Conservation (phyloP, 2,113 vertebrate genomes). For the Zonotrichia leucophrys region DNA sequence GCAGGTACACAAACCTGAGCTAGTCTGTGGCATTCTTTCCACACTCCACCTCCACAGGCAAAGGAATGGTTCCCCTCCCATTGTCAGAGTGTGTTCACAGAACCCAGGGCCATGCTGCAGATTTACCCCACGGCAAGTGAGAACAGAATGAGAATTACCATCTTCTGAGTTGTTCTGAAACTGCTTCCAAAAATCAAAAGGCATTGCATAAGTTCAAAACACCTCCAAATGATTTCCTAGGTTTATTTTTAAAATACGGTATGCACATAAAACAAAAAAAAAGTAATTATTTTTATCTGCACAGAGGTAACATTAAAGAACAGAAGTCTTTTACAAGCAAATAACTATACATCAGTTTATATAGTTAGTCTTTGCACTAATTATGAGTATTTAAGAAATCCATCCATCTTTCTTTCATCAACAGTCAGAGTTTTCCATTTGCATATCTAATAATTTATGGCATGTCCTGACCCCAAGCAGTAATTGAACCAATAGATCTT, state of each 20-base stretch:
- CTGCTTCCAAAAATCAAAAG: neutral
- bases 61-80: neutral
- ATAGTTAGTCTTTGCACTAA: neutral
- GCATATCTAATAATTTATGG: slow-evolving; percentile 68
- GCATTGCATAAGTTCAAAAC: neutral
- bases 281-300: neutral
- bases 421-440: slow-evolving; percentile 45
- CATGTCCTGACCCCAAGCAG: slow-evolving; percentile 47
- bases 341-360: neutral
- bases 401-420: slow-evolving; percentile 62
- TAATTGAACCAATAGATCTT: slow-evolving; percentile 69
- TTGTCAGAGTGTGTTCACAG: neutral
- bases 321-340: neutral
- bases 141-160: neutral
- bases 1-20: neutral
- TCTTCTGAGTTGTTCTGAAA: neutral
- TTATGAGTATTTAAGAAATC: slow-evolving; percentile 53
- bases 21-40: neutral
- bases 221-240: neutral
- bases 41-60: neutral
- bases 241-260: neutral
- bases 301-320: neutral
- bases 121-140: neutral
- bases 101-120: neutral
- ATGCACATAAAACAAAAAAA: neutral